A percentile compares a stretch with the other conserved stretches of the same genome.
Evolutionary conservation across 2,797 vertebrate species (phyloP).

Genomic region (Vipera latastei): DNA sequence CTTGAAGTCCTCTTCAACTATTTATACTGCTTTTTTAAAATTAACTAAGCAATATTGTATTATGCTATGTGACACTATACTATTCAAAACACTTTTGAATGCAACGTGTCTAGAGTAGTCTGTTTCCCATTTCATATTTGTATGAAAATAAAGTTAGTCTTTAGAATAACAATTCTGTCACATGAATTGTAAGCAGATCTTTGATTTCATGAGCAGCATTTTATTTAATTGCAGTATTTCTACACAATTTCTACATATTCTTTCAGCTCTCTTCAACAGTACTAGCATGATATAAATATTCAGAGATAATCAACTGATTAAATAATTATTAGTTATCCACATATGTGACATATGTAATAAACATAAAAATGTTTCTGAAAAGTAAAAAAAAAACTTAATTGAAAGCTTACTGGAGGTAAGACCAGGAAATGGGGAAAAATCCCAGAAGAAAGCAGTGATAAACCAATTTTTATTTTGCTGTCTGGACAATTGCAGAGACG

Average conservation of each 20-base stretch:
- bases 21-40: not conserved
- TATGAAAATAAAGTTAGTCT: not conserved
- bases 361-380: not conserved
- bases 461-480: not conserved
- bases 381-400: not conserved
- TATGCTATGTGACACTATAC: not conserved
- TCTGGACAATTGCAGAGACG: not conserved
- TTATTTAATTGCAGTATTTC: not conserved
- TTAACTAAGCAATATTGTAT: not conserved
- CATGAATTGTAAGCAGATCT: not conserved
- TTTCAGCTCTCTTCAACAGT: not conserved
- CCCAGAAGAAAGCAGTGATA: not conserved
- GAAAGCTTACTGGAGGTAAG: not conserved
- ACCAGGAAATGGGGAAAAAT: not conserved
- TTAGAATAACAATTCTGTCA: not conserved
- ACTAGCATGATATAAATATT: not conserved
- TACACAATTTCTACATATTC: not conserved
- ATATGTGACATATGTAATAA: not conserved
- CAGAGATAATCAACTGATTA: not conserved
- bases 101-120: not conserved
- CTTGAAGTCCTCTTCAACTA: not conserved
- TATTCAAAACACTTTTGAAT: not conserved
- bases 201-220: not conserved
- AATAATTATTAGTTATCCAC: not conserved
- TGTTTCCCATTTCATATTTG: not conserved